A percentile compares a stretch with the other conserved stretches of the same genome.
phyloP scores from a whole-genome alignment of 2,888 invertebrate genomes.

The Alsophila aescularia region DNA sequence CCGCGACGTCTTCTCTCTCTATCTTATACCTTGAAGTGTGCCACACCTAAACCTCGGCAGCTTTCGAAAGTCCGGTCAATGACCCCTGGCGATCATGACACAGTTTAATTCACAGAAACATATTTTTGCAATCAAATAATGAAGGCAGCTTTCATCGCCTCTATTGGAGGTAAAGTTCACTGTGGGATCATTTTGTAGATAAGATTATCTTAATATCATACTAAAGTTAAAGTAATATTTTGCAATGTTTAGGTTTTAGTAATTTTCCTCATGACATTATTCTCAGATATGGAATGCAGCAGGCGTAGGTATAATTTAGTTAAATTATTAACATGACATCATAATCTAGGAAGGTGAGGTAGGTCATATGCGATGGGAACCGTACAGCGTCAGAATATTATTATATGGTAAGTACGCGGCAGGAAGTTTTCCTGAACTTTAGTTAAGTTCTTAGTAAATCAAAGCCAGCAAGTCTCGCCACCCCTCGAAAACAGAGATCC shows the following conservation, averaged over 20 bases:
- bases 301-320: no score
- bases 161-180: background rate
- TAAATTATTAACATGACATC: no score
- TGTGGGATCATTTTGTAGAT: background rate
- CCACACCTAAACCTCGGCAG: conserved; percentile 16
- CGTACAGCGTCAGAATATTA: no score
- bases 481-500: background rate
- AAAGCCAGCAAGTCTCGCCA: background rate
- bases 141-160: background rate
- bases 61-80: conserved; percentile 25
- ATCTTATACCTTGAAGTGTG: background rate
- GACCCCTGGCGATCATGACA: conserved; percentile 4
- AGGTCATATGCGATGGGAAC: no score
- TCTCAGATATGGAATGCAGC: no score
- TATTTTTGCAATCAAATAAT: conserved; percentile 3
- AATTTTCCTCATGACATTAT: no score
- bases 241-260: no score
- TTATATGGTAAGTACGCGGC: no score
- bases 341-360: no score
- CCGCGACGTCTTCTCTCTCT: no score
- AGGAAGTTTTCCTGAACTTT: background rate
- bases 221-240: no score
- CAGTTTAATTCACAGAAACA: conserved; percentile 3
- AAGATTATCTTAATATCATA: background rate
- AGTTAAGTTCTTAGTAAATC: background rate